Evolutionary conservation across 2,113 vertebrate species (phyloP).

Genomic region (Bungarus multicinctus): DNA sequence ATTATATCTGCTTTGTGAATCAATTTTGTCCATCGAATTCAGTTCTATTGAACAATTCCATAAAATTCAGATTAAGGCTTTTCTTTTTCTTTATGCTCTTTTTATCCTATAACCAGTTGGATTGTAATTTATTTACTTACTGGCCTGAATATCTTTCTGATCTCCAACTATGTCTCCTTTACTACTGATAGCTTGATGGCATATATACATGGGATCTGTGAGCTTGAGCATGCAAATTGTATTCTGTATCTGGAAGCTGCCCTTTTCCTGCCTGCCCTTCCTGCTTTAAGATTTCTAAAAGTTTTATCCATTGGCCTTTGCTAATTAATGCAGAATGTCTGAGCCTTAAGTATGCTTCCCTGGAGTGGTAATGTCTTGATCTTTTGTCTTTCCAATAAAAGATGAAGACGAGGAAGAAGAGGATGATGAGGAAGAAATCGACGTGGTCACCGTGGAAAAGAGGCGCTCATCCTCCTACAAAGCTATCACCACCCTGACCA

Average conservation of each 20-base stretch:
- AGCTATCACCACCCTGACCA: slow-evolving; percentile 73
- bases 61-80: slow-evolving; percentile 5
- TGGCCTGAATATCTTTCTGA: neutral
- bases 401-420: slow-evolving; percentile 88
- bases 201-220: neutral
- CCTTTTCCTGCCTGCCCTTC: neutral
- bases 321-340: slow-evolving; percentile 11
- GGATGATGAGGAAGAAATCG: slow-evolving; percentile 91
- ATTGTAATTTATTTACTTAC: neutral
- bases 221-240: neutral
- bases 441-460: slow-evolving; percentile 94
- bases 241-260: neutral
- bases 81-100: slow-evolving; percentile 3
- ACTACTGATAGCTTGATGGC: neutral
- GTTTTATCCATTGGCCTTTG: slow-evolving; percentile 6
- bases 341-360: slow-evolving; percentile 12
- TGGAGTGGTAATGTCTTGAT: slow-evolving; percentile 24
- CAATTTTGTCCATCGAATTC: neutral
- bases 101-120: neutral
- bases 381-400: slow-evolving; percentile 57
- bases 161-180: neutral
- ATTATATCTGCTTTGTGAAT: neutral
- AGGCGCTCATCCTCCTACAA: slow-evolving; percentile 77
- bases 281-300: neutral
- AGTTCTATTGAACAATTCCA: neutral